Evolutionary conservation across 1,140 invertebrate genomes (phyloP), one percentile per base, ranked within the genome.

Genomic region (Saccostrea echinata): DNA sequence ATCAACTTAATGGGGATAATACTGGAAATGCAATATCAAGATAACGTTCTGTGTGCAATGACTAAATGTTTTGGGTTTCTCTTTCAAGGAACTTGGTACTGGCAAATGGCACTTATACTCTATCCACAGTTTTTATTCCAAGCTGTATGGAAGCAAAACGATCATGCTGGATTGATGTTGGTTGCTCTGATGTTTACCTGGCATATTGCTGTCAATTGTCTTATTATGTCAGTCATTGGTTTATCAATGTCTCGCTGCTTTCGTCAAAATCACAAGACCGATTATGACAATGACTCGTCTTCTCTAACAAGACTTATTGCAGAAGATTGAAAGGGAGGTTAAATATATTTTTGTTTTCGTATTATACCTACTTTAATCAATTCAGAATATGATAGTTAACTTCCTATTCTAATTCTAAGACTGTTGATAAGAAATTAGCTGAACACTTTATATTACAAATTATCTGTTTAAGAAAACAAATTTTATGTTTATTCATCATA

Each of bases 81-180:
- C 55, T 61, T 61, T 61, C 55, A 61, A 61, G 55, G 55, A 61
- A 61, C 55, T n/a, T 61, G 18, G 55, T 61, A 61, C 55, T 61
- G 55, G 55, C 55, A 61, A n/a, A 1, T 61, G n/a, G 16, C 55
- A 61, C 21, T 61, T 3, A 61, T 61, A 61, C 21, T 61, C 4
- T 61, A 61, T 21, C 55, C 55, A 18, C 55, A 61, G 55, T 61
- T 61, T 61, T 18, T 16, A 18, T 61, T 61, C 18, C 55, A 61
- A n/a, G 21, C 55, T n/a, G 18, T n/a, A n/a, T 61, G 55, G 55
- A 18, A 61, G 1, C 55, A 4, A 21, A 61, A 18, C 18, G 55
- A 61, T 21, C 55, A 61, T 16, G n/a, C 55, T 3, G 55, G 55
- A 16, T 6, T 61, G 8, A 61, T 61, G 18, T 21, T 61, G 55